Base-by-base conservation (phyloP, 1,140 invertebrate species). In the Tetragnatha versicolor region DNA sequence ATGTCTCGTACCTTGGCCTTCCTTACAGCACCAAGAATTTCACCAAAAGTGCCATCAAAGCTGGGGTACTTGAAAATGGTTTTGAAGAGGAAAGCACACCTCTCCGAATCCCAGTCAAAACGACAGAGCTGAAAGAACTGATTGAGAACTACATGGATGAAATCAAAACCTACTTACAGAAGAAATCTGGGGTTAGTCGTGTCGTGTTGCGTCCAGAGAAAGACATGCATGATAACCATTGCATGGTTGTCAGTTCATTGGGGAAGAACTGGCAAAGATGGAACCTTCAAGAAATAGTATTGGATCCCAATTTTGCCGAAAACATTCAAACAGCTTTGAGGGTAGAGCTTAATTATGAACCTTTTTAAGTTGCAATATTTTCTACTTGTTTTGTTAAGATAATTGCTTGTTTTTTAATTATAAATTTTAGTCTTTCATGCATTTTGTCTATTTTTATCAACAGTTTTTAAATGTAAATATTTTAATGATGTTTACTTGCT, bases 181-280 rank as follows among this genome's bases (percentile, higher is more conserved):
- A 79, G 20, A 47, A 60, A 3, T 70, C 76, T 49, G 76, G 76
- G 27, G 66, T 79, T 2, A 58, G 61, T 25, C 25, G 29, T 61
- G 33, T 79, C 27, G 25, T 61, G 29, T 25, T 69, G n/a, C 14
- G 20, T n/a, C 66, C 66, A 35, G 65, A 69, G 29, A 58, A 17
- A 33, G 37, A 79, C 47, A 29, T 68, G 9, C 35, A 68, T 22
- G 42, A 58, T 45, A 55, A 66, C 10, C 22, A 35, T 6, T 79
- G 27, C 39, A 33, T 78, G 17, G 60, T 79, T 37, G 65, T 79
- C 2, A 69, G 61, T 69, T 79, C 76, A 10, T 39, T 49, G 2
- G 76, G 76, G 2, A 79, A 79, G 39, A 79, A 33, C 27, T 79
- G 65, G 65, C 49, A 79, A 27, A 14, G 76, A 37, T 79, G 76